These are phyloP conservation scores for Erebia palarica DNA, from an alignment of 2,888 invertebrate genomes.

Conservation along the genomic window DNA sequence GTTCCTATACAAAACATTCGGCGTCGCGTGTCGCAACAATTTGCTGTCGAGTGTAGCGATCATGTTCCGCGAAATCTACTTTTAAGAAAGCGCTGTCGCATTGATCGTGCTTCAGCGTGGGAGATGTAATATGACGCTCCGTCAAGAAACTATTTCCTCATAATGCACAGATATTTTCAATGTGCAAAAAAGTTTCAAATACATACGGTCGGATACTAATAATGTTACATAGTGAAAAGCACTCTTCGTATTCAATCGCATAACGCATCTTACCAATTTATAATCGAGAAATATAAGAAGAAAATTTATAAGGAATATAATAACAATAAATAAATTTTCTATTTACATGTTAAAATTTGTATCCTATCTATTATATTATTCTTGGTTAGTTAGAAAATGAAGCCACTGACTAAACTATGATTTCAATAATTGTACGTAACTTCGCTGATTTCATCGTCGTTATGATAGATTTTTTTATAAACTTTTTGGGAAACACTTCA, in stretches of 20 bases:
- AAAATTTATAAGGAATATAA: conserved; percentile 77
- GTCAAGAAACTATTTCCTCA: background rate
- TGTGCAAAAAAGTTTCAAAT: conserved; percentile 19
- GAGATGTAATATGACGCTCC: background rate
- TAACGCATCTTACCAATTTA: conserved; percentile 76
- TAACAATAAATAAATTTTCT: conserved; percentile 81
- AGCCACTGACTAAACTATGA: conserved; percentile 51
- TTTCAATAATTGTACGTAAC: conserved; percentile 41
- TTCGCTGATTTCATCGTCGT: conserved; percentile 32
- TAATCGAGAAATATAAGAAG: conserved; percentile 79
- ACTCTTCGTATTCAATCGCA: conserved; percentile 68
- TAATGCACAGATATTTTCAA: conserved; percentile 20
- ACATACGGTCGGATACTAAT: conserved; percentile 49
- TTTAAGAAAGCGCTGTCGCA: too few relatives aligned
- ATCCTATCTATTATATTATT: conserved; percentile 75
- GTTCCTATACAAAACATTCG: too few relatives aligned
- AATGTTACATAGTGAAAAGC: conserved; percentile 71
- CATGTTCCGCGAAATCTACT: too few relatives aligned
- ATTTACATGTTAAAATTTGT: conserved; percentile 78
- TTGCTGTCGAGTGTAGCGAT: too few relatives aligned
- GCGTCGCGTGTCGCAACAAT: too few relatives aligned
- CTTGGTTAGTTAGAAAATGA: conserved; percentile 62
- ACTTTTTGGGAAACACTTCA: conserved; percentile 7
- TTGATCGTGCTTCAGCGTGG: background rate
- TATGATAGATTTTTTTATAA: conserved; percentile 16